A percentile compares a stretch with the other conserved stretches of the same genome.
These are phyloP conservation scores for Ictidomys tridecemlineatus DNA, from an alignment of 2,113 vertebrate species.

Conservation along the genomic window DNA sequence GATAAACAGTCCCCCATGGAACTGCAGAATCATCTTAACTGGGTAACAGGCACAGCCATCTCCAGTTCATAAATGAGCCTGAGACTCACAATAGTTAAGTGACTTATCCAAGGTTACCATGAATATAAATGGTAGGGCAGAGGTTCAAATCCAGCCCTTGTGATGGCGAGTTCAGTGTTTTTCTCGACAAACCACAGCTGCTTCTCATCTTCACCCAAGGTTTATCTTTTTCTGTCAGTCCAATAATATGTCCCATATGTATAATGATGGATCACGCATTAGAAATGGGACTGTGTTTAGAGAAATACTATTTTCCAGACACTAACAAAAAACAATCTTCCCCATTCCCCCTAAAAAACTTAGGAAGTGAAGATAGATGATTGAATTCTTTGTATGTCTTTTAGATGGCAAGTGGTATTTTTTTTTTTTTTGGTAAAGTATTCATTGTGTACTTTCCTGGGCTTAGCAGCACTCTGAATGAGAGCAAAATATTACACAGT, in stretches of 20 bases:
- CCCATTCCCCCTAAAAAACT: background rate
- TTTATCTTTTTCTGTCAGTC: constrained; percentile 22
- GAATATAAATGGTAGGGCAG: background rate
- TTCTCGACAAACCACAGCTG: background rate
- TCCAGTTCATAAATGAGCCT: background rate
- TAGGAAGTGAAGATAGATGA: background rate
- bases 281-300: constrained; percentile 3
- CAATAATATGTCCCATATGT: background rate
- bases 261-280: background rate
- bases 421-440: background rate
- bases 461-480: background rate
- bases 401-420: background rate
- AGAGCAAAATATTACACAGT: background rate
- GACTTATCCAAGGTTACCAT: background rate
- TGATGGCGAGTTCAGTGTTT: background rate
- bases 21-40: background rate
- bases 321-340: background rate
- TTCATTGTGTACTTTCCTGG: background rate
- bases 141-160: background rate
- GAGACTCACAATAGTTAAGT: background rate
- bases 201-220: background rate
- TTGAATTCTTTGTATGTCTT: background rate
- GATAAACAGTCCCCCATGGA: background rate
- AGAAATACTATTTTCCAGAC: background rate
- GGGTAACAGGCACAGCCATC: background rate